phyloP scores from a whole-genome alignment of 2,888 invertebrate species.

The Synanthedon tipuliformis region DNA sequence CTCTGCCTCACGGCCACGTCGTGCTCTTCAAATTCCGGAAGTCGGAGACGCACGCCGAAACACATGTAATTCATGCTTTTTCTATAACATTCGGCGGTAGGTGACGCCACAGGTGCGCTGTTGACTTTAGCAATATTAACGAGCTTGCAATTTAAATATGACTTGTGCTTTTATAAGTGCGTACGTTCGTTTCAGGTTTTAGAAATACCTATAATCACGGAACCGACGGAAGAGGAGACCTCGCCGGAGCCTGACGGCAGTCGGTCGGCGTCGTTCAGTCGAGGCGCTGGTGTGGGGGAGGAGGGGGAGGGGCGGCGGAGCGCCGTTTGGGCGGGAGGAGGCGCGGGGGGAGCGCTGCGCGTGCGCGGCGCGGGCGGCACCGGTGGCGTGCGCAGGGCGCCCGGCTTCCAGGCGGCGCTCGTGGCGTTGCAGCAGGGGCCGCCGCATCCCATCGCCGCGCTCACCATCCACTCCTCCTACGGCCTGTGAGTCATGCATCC shows the following conservation, averaged over 20 bases:
- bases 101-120: no score
- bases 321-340: constrained; percentile 9
- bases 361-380: constrained; percentile 53
- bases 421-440: constrained; percentile 91
- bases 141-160: no score
- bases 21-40: constrained; percentile 96
- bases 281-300: constrained; percentile 38
- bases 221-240: constrained; percentile 80
- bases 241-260: constrained; percentile 84
- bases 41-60: constrained; percentile 85
- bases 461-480: constrained; percentile 95
- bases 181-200: constrained; percentile 70
- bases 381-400: constrained; percentile 77
- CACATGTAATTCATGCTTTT: constrained; percentile 69
- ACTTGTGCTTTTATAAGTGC: background rate
- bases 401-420: constrained; percentile 97
- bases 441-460: constrained; percentile 87
- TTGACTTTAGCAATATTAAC: background rate
- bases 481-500: constrained; percentile 82
- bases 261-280: constrained; percentile 47
- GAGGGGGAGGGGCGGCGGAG: constrained; percentile 21
- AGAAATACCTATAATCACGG: constrained; percentile 85
- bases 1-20: constrained; percentile 93
- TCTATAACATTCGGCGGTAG: no score
- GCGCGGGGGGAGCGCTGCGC: constrained; percentile 24